A percentile compares a stretch with the other conserved stretches of the same genome.
Conservation (phyloP, 2,797 vertebrate genomes). For the Staurois parvus region DNA sequence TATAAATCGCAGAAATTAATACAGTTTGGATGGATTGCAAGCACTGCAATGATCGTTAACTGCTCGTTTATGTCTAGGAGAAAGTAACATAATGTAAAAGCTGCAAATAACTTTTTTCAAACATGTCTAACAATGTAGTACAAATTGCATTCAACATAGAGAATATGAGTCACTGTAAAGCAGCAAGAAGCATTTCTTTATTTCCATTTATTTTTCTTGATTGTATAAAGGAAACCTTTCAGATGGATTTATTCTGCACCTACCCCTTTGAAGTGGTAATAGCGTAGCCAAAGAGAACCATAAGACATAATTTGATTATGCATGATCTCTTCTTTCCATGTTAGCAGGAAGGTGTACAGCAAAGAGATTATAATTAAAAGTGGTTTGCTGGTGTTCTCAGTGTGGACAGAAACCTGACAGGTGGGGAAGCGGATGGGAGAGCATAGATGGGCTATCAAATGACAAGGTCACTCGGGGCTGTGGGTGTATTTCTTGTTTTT, state of each 20-base stretch:
- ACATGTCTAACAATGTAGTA: too few species aligned
- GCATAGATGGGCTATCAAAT: slow-evolving; percentile 30
- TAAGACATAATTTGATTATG: background rate
- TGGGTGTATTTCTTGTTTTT: slow-evolving; percentile 41
- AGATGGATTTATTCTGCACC: background rate
- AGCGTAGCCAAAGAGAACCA: background rate
- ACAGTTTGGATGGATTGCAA: too few species aligned
- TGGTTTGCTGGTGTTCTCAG: slow-evolving; percentile 28
- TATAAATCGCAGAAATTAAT: too few species aligned
- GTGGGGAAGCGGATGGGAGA: slow-evolving; percentile 13
- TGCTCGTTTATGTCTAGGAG: too few species aligned
- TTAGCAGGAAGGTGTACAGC: background rate
- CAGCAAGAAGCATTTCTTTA: background rate
- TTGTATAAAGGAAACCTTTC: background rate
- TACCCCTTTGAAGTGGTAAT: background rate
- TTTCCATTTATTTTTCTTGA: background rate
- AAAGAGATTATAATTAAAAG: slow-evolving; percentile 12
- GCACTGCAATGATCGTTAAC: too few species aligned
- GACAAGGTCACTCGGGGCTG: slow-evolving; percentile 38
- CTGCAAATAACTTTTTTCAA: too few species aligned
- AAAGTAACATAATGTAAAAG: too few species aligned
- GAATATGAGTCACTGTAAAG: background rate
- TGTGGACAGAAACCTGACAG: slow-evolving; percentile 27
- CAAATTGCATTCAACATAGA: too few species aligned
- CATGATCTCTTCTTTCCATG: background rate